Evolutionary conservation across 2,888 invertebrate genomes (phyloP).

Genomic region (Rhamnusium bicolor): DNA sequence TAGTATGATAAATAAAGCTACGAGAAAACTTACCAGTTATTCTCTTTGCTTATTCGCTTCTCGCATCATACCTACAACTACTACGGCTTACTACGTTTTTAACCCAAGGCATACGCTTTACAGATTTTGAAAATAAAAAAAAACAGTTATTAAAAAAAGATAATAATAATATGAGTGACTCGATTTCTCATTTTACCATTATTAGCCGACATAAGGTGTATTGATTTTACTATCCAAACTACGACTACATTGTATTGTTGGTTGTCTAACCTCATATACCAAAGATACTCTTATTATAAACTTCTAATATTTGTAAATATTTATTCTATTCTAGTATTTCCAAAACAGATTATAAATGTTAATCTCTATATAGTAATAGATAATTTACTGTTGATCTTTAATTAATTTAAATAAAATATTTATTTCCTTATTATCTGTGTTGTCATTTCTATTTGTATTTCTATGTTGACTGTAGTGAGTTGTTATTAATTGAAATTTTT

Average conservation of each 20-base stretch:
- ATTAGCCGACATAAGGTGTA: not conserved
- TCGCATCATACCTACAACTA: not conserved
- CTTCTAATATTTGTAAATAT: constrained; percentile 30
- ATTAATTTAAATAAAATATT: constrained; percentile 50
- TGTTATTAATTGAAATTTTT: not conserved
- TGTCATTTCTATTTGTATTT: constrained; percentile 32
- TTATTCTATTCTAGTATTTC: constrained; percentile 21
- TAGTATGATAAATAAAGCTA: no score
- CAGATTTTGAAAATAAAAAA: no score
- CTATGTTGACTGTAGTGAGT: constrained; percentile 4
- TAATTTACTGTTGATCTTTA: constrained; percentile 32
- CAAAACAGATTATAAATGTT: constrained; percentile 19
- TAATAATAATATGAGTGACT: no score
- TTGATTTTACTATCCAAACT: constrained; percentile 19
- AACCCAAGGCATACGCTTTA: no score
- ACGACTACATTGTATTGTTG: constrained; percentile 49
- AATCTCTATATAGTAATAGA: constrained; percentile 24
- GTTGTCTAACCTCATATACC: constrained; percentile 50
- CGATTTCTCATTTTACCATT: not conserved
- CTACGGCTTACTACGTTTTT: no score
- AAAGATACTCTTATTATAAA: constrained; percentile 27
- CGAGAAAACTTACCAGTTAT: no score
- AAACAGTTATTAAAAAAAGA: no score
- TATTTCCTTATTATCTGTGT: constrained; percentile 45
- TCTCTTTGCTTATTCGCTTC: not conserved